Percentiles rank a stretch among this genome's conserved stretches.
phyloP scores from a whole-genome alignment of 2,888 invertebrate genomes.

The Nycteola revayana region DNA sequence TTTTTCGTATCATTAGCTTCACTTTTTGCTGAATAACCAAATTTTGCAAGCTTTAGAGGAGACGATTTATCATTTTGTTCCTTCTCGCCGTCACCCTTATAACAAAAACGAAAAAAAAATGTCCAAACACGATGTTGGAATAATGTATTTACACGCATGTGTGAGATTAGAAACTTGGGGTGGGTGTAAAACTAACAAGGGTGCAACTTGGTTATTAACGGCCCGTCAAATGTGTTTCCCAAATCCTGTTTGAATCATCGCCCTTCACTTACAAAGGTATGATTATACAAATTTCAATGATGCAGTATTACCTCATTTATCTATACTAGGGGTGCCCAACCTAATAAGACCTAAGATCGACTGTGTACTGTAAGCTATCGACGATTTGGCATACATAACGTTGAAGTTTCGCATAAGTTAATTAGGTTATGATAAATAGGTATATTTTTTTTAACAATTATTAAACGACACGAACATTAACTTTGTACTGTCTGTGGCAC shows the following conservation, averaged over 20 bases:
- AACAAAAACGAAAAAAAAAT: background rate
- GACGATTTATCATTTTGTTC: conserved; percentile 15
- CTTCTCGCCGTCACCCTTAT: conserved; percentile 7
- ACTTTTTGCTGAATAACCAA: background rate
- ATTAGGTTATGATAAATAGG: too few species aligned
- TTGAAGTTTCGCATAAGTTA: too few species aligned
- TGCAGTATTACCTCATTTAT: too few species aligned
- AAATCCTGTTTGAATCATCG: conserved; percentile 59
- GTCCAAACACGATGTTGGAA: conserved; percentile 28
- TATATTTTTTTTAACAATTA: too few species aligned
- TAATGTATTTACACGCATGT: conserved; percentile 55
- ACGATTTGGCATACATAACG: too few species aligned
- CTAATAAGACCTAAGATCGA: too few species aligned
- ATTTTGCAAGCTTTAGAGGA: too few species aligned
- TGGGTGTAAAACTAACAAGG: conserved; percentile 72
- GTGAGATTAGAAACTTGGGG: conserved; percentile 54
- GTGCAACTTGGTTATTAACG: conserved; percentile 73
- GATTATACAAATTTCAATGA: too few species aligned
- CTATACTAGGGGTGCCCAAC: too few species aligned
- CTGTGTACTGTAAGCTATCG: too few species aligned
- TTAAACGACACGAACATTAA: too few species aligned
- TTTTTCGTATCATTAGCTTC: background rate
- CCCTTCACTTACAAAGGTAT: conserved; percentile 46
- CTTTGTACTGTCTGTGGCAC: too few species aligned
- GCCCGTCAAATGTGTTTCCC: conserved; percentile 65